A percentile compares a stretch with the other conserved stretches of the same genome.
Conservation (phyloP, 2,113 vertebrate genomes). For the Lophura nycthemera region DNA sequence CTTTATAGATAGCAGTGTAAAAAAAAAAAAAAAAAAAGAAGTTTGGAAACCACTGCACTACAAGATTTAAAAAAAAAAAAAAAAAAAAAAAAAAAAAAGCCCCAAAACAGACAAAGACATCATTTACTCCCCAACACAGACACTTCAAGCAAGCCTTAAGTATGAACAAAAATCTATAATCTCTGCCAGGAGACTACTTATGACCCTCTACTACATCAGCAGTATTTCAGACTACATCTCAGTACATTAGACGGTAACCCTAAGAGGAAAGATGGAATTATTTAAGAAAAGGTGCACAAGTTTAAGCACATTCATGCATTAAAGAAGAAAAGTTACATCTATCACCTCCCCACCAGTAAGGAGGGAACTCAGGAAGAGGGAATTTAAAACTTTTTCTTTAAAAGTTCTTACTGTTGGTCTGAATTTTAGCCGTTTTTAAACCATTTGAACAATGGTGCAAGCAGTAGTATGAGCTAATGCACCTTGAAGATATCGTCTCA, state of each 20-base stretch:
- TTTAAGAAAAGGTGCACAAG: not conserved
- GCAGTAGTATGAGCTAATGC: not conserved
- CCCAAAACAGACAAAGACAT: too few relatives aligned
- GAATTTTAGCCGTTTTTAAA: not conserved
- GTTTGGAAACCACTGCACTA: too few relatives aligned
- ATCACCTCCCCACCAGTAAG: not conserved
- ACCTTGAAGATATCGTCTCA: not conserved
- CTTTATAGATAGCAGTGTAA: rapidly evolving
- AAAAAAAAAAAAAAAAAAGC: too few relatives aligned
- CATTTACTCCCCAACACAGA: not conserved
- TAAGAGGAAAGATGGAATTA: not conserved
- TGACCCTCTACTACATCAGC: not conserved
- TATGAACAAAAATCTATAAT: not conserved
- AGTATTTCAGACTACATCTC: not conserved
- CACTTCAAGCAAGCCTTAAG: not conserved
- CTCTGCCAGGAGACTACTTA: not conserved
- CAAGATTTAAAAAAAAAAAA: not conserved
- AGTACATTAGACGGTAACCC: not conserved
- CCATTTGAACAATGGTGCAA: not conserved
- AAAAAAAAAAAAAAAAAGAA: not conserved
- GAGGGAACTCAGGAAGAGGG: rapidly evolving
- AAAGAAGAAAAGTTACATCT: not conserved
- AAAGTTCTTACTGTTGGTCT: not conserved
- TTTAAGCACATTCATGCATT: not conserved
- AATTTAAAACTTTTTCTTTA: not conserved